Evolutionary conservation across 1,140 invertebrate species (phyloP).

Genomic region (Drosophila azteca): DNA sequence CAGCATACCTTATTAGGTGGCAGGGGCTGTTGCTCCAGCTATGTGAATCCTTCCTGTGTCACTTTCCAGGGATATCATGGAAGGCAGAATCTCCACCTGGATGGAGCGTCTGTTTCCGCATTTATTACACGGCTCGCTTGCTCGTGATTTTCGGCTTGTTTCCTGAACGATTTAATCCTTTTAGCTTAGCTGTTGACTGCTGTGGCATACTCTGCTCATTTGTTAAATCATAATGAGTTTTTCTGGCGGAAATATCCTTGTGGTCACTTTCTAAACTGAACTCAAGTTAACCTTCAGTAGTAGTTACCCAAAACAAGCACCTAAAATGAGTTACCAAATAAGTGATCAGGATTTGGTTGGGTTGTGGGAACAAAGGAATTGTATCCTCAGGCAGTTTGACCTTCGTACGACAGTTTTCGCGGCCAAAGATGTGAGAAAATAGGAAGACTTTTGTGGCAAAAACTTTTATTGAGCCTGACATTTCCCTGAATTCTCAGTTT

Average conservation of each 20-base stretch:
- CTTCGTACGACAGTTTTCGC: no score
- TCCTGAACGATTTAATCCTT: constrained; percentile 66
- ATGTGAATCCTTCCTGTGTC: constrained; percentile 5
- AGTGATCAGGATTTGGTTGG: constrained; percentile 3
- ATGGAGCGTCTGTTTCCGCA: constrained; percentile 54
- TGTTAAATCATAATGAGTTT: constrained; percentile 69
- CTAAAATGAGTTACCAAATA: constrained; percentile 12
- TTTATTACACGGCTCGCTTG: constrained; percentile 50
- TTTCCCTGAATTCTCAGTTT: no score
- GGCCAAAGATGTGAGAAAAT: not conserved
- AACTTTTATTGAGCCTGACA: no score
- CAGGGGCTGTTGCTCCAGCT: no score
- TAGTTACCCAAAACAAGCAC: not conserved
- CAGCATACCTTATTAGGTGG: no score
- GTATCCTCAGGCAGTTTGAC: not conserved
- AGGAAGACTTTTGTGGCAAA: no score
- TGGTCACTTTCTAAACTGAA: constrained; percentile 27
- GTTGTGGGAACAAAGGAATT: constrained; percentile 15
- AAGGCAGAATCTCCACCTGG: constrained; percentile 47
- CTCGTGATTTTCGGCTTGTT: constrained; percentile 60
- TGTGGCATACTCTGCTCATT: constrained; percentile 47
- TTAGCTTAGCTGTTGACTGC: constrained; percentile 60
- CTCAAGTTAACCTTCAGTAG: not conserved
- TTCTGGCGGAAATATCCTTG: constrained; percentile 13
- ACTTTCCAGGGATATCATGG: constrained; percentile 12